Percentiles rank a stretch among this genome's conserved stretches.
phyloP scores from a whole-genome alignment of 1,140 invertebrate species.

The Scaptomyza graminum region DNA sequence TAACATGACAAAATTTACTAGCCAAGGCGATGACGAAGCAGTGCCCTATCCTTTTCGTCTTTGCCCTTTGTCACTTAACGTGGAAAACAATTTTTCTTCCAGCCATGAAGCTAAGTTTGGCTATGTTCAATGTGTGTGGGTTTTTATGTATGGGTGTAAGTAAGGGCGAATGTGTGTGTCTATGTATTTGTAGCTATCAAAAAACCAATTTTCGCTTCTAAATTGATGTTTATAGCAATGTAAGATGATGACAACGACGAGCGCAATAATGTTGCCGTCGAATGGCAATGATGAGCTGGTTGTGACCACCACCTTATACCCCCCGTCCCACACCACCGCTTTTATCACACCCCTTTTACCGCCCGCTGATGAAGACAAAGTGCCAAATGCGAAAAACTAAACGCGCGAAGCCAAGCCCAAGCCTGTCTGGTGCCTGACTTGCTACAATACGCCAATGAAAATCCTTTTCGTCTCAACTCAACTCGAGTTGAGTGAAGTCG shows the following conservation, averaged over 20 bases:
- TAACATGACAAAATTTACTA: constrained; percentile 62
- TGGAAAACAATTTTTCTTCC: constrained; percentile 78
- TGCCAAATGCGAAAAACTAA: constrained; percentile 75
- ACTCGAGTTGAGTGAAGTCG: constrained; percentile 25
- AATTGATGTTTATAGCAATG: constrained; percentile 82
- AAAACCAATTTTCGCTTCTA: constrained; percentile 81
- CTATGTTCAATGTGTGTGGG: neutral
- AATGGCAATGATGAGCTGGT: constrained; percentile 75
- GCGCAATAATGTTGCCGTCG: constrained; percentile 45
- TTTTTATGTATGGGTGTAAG: constrained; percentile 28
- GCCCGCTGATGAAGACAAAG: constrained; percentile 72
- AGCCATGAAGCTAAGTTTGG: constrained; percentile 42
- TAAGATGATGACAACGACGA: constrained; percentile 64
- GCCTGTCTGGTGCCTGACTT: constrained; percentile 41
- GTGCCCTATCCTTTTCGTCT: constrained; percentile 31
- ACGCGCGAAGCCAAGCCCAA: constrained; percentile 58
- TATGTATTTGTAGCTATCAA: constrained; percentile 64
- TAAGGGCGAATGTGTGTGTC: constrained; percentile 19
- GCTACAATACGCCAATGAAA: constrained; percentile 60
- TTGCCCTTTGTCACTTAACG: constrained; percentile 73
- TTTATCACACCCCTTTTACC: neutral
- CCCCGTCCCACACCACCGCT: neutral
- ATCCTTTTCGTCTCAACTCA: constrained; percentile 55
- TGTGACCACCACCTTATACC: constrained; percentile 44
- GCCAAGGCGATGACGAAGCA: constrained; percentile 27